These are phyloP conservation scores for Icerya purchasi DNA, from an alignment of 2,888 invertebrate genomes.

Conservation along the genomic window DNA sequence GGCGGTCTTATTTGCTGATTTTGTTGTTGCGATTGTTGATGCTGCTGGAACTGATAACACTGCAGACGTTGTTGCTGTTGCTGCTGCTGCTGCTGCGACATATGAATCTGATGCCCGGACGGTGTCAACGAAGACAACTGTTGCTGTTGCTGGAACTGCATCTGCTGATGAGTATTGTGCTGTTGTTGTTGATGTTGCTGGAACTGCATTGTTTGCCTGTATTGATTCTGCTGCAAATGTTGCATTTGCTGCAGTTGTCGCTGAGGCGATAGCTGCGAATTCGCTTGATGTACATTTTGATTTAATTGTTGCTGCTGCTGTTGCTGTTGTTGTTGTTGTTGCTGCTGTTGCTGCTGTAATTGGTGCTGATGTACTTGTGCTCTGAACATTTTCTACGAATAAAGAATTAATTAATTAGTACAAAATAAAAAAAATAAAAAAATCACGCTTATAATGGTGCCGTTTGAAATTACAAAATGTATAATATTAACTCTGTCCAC, in stretches of 20 bases:
- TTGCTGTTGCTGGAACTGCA: background rate
- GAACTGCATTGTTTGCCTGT: conserved; percentile 24
- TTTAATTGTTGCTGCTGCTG: conserved; percentile 22
- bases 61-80: background rate
- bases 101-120: background rate
- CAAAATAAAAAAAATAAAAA: too few relatives aligned
- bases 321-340: conserved; percentile 21
- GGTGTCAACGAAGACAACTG: background rate
- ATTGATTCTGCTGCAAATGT: background rate
- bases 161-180: conserved; percentile 8
- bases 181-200: conserved; percentile 24
- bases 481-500: too few relatives aligned
- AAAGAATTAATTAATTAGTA: too few relatives aligned
- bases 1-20: conserved; percentile 4
- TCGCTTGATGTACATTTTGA: conserved; percentile 18
- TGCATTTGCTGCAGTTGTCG: background rate
- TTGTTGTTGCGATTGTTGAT: background rate
- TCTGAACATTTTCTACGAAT: background rate
- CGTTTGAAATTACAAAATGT: too few relatives aligned
- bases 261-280: conserved; percentile 10
- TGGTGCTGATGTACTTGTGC: conserved; percentile 20
- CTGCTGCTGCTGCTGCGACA: background rate
- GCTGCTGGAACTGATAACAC: background rate
- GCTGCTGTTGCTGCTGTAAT: conserved; percentile 20
- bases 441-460: too few relatives aligned